These are phyloP conservation scores for Semicossyphus pulcher DNA, from an alignment of 2,113 vertebrate genomes.

Conservation along the genomic window DNA sequence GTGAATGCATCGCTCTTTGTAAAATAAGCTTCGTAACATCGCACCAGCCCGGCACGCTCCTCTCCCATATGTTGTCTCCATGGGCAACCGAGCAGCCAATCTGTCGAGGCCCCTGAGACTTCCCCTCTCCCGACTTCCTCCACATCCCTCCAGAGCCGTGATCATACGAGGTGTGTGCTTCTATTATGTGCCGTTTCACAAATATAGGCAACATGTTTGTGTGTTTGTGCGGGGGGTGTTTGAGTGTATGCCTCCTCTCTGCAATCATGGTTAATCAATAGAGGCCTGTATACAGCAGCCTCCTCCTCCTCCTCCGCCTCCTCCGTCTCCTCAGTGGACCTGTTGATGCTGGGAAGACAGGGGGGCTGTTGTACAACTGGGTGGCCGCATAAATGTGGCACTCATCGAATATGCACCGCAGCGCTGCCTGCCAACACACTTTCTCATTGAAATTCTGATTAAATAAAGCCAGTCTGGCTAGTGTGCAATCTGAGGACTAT, in stretches of 20 bases:
- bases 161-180: background rate
- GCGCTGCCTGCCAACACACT: constrained; percentile 67
- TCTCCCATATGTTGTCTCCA: constrained; percentile 69
- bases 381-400: constrained; percentile 73
- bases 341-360: constrained; percentile 80
- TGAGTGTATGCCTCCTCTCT: constrained; percentile 36
- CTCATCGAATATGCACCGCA: constrained; percentile 74
- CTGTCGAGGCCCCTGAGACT: constrained; percentile 55
- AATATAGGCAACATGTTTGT: constrained; percentile 7
- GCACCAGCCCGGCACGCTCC: constrained; percentile 16
- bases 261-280: constrained; percentile 75
- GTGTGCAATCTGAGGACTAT: constrained; percentile 50
- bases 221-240: constrained; percentile 14
- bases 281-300: constrained; percentile 67
- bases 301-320: too few relatives aligned
- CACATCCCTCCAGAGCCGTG: constrained; percentile 6
- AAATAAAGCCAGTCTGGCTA: constrained; percentile 59
- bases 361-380: constrained; percentile 74
- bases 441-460: constrained; percentile 77
- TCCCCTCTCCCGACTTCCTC: constrained; percentile 49
- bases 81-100: constrained; percentile 62
- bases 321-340: constrained; percentile 70
- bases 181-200: constrained; percentile 11
- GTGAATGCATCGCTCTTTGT: background rate
- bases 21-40: constrained; percentile 24